phyloP scores from a whole-genome alignment of 2,888 invertebrate genomes.

The Rhingia campestris region DNA sequence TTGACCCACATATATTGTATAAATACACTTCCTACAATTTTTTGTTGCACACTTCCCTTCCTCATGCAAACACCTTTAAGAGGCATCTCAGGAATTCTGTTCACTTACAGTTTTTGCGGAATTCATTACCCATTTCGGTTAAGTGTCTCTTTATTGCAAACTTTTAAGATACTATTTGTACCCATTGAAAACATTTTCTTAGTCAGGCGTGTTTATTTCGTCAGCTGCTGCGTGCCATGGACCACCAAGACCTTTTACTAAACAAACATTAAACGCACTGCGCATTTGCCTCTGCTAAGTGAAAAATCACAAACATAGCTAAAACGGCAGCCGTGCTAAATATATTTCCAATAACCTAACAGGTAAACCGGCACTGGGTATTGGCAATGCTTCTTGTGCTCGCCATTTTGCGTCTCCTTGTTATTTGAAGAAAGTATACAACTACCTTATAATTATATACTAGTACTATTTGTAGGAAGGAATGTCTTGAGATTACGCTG shows the following conservation, averaged over 20 bases:
- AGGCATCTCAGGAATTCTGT: conserved; percentile 18
- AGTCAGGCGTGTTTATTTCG: conserved; percentile 50
- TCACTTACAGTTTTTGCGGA: conserved; percentile 40
- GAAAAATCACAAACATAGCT: conserved; percentile 43
- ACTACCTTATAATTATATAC: conserved; percentile 62
- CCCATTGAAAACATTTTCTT: conserved; percentile 30
- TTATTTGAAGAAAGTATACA: conserved; percentile 66
- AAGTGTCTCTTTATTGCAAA: conserved; percentile 34
- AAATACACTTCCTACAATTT: too few relatives aligned
- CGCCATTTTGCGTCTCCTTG: conserved; percentile 40
- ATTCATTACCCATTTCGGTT: conserved; percentile 64
- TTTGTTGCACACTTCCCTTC: too few relatives aligned
- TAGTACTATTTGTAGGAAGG: conserved; percentile 61
- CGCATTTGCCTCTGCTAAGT: conserved; percentile 37
- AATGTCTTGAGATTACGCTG: conserved; percentile 43
- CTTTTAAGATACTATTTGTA: conserved; percentile 30
- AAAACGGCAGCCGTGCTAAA: conserved; percentile 15
- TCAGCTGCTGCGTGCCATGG: conserved; percentile 39
- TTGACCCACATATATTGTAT: too few relatives aligned
- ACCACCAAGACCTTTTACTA: conserved; percentile 54
- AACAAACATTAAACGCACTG: conserved; percentile 60
- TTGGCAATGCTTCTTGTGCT: conserved; percentile 17
- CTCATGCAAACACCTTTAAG: background rate
- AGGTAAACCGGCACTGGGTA: conserved; percentile 1
- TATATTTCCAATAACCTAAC: conserved; percentile 11